Percentiles rank a stretch among this genome's conserved stretches.
These are phyloP conservation scores for Blastomussa wellsi DNA, from an alignment of 92 coral and sea anemone species.

Conservation along the genomic window DNA sequence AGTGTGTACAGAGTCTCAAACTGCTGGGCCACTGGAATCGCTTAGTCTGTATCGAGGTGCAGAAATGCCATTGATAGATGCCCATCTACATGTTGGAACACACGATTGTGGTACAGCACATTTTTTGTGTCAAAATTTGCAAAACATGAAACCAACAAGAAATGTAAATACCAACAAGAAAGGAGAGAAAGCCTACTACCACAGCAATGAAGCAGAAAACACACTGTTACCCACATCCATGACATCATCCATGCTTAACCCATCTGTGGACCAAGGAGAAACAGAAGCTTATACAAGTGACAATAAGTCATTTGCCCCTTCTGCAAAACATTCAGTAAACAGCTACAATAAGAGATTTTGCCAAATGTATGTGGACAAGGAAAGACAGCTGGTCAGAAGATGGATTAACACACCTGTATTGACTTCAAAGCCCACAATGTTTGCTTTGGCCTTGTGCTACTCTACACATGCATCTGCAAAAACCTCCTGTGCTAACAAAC, in stretches of 20 bases:
- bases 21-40: not conserved
- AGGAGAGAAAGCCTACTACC: conserved; percentile 10
- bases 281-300: not conserved
- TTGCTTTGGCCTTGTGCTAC: conserved; percentile 66
- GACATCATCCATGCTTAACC: not conserved
- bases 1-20: conserved; percentile 7
- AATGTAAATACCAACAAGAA: not conserved
- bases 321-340: not conserved
- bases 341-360: not conserved
- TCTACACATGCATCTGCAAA: conserved; percentile 11
- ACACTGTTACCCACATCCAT: not conserved
- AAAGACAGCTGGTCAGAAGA: not conserved
- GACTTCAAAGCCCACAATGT: conserved; percentile 64
- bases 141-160: not conserved
- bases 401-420: not conserved
- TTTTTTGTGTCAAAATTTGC: not conserved
- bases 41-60: not conserved
- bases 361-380: not conserved
- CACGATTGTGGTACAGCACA: not conserved
- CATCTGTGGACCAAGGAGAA: not conserved
- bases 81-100: not conserved
- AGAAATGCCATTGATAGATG: not conserved
- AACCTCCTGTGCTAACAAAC: not conserved
- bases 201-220: not conserved
- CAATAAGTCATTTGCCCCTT: not conserved